Percentiles rank a stretch among this genome's conserved stretches.
Evolutionary conservation across 2,888 invertebrate genomes (phyloP).

Genomic region (Eugnorisma glareosa): DNA sequence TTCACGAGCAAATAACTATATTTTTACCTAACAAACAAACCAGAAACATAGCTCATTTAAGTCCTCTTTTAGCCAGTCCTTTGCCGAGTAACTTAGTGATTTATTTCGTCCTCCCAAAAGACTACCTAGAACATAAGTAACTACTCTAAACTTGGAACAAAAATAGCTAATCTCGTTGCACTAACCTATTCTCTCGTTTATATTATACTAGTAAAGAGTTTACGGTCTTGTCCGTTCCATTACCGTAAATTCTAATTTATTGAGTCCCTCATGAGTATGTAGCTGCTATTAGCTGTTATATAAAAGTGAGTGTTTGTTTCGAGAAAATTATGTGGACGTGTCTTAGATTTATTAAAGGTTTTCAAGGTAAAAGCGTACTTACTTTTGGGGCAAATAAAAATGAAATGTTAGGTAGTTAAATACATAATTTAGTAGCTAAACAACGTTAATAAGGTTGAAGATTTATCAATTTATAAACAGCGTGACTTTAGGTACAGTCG

Average conservation of each 20-base stretch:
- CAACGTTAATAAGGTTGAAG: neutral
- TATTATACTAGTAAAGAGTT: conserved; percentile 41
- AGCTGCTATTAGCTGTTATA: conserved; percentile 38
- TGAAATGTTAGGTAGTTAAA: neutral
- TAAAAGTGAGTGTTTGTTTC: conserved; percentile 56
- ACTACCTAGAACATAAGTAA: conserved; percentile 46
- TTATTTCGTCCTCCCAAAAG: conserved; percentile 41
- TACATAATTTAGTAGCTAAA: neutral
- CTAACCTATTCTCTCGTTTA: conserved; percentile 48
- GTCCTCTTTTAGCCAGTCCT: conserved; percentile 3
- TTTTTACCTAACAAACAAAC: neutral
- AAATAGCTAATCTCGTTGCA: conserved; percentile 53
- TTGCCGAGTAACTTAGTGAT: conserved; percentile 19
- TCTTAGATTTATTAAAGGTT: conserved; percentile 33
- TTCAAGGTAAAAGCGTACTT: neutral
- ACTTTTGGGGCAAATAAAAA: neutral
- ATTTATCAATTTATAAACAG: neutral
- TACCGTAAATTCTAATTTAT: conserved; percentile 73
- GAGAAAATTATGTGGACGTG: conserved; percentile 40
- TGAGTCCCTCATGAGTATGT: conserved; percentile 63
- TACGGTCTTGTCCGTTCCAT: conserved; percentile 63
- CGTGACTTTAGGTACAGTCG: neutral
- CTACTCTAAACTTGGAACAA: conserved; percentile 51
- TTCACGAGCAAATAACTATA: neutral
- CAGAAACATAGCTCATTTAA: conserved; percentile 21